These are phyloP conservation scores for Tapera naevia DNA, from an alignment of 2,797 vertebrate species.

Conservation along the genomic window DNA sequence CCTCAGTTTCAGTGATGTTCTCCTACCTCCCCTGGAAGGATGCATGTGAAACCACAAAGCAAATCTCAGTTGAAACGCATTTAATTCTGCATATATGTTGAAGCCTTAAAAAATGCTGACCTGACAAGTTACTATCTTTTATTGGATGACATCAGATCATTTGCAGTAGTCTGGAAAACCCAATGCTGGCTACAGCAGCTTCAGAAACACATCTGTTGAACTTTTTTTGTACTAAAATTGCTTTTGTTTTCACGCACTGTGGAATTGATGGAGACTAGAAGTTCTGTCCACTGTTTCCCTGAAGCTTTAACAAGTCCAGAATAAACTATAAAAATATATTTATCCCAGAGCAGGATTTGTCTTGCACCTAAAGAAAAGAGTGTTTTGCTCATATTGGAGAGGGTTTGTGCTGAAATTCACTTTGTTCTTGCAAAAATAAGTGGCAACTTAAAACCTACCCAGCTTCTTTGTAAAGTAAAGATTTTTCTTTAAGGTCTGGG, in stretches of 20 bases:
- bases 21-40: background rate
- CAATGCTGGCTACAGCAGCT: background rate
- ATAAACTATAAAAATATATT: background rate
- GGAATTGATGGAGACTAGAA: background rate
- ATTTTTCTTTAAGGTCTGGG: background rate
- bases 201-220: background rate
- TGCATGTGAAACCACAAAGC: accelerated
- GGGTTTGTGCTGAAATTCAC: background rate
- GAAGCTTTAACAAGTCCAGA: background rate
- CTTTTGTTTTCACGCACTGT: background rate
- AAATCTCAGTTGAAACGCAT: background rate
- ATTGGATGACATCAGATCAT: background rate
- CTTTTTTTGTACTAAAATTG: background rate
- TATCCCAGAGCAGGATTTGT: background rate
- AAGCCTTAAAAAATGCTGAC: background rate
- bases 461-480: background rate
- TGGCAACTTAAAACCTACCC: background rate
- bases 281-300: background rate
- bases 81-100: background rate
- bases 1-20: background rate
- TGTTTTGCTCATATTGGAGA: background rate
- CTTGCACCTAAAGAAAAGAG: background rate
- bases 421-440: background rate
- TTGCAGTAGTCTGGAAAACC: background rate
- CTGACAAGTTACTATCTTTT: background rate